A percentile compares a stretch with the other conserved stretches of the same genome.
These are phyloP conservation scores for Capra hircus DNA, from an alignment of 2,113 vertebrate species.

Conservation along the genomic window DNA sequence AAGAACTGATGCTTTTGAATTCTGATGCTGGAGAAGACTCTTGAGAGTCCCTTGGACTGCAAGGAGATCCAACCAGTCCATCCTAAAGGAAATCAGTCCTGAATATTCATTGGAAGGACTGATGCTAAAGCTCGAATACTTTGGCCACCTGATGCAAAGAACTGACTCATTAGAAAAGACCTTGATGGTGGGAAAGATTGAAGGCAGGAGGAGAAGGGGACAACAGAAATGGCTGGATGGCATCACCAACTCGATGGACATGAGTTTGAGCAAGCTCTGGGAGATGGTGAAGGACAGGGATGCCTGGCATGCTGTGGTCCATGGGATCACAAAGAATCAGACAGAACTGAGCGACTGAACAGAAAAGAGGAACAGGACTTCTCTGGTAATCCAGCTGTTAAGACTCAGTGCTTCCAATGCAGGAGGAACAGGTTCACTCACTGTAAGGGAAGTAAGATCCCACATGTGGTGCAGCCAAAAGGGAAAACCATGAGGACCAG, in stretches of 20 bases:
- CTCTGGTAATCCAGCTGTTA: neutral
- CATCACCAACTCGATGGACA: neutral
- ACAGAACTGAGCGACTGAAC: neutral
- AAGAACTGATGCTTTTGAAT: neutral
- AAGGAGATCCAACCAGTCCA: neutral
- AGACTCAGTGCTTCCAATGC: neutral
- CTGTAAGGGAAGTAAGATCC: neutral
- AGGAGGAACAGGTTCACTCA: neutral
- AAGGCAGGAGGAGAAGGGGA: neutral
- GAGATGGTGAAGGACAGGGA: neutral
- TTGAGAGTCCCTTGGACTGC: neutral
- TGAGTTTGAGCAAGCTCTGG: neutral
- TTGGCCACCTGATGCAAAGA: neutral
- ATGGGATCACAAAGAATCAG: neutral
- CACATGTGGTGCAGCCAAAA: neutral
- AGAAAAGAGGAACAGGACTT: neutral
- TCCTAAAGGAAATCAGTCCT: neutral
- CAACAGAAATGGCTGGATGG: neutral
- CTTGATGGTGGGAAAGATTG: neutral
- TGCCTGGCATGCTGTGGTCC: neutral
- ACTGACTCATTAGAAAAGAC: neutral
- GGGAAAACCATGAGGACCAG: neutral
- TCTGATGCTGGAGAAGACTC: neutral
- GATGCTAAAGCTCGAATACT: neutral
- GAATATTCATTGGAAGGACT: neutral